A percentile compares a stretch with the other conserved stretches of the same genome.
Evolutionary conservation across 2,797 vertebrate genomes (phyloP).

Genomic region (Lepidocolaptes lacrymiger): DNA sequence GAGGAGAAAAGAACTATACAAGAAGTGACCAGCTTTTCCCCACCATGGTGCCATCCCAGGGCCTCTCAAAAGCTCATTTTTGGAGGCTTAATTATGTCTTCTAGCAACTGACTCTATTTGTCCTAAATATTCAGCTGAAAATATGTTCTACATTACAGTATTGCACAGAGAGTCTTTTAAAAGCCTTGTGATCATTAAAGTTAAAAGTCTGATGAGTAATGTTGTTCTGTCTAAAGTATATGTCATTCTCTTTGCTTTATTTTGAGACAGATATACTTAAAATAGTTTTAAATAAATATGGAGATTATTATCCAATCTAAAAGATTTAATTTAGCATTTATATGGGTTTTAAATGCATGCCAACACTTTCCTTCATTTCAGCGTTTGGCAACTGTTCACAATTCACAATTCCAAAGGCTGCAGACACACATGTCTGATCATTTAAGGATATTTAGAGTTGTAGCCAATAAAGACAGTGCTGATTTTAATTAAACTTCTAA

Average conservation of each 20-base stretch:
- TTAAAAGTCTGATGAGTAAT: constrained; percentile 76
- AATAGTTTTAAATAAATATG: constrained; percentile 76
- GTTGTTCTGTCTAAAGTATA: constrained; percentile 72
- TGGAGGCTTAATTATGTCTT: constrained; percentile 66
- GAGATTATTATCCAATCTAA: constrained; percentile 77
- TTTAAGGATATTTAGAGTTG: constrained; percentile 69
- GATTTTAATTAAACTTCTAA: constrained; percentile 73
- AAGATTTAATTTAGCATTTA: constrained; percentile 76
- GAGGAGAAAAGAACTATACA: neutral
- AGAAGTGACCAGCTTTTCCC: neutral
- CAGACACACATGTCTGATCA: constrained; percentile 68
- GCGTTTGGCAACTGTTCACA: constrained; percentile 56
- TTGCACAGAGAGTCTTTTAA: constrained; percentile 66
- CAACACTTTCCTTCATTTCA: constrained; percentile 69
- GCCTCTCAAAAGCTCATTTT: constrained; percentile 38
- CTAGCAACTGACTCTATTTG: constrained; percentile 62
- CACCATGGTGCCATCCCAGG: neutral
- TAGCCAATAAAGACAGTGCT: constrained; percentile 60
- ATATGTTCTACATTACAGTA: constrained; percentile 75
- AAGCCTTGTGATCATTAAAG: constrained; percentile 67
- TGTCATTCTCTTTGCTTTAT: constrained; percentile 71
- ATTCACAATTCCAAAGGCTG: constrained; percentile 64
- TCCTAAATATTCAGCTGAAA: constrained; percentile 64
- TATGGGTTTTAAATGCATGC: constrained; percentile 67
- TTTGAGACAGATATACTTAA: constrained; percentile 74